Conservation (phyloP, 2,113 vertebrate species). For the Vulpes lagopus region DNA sequence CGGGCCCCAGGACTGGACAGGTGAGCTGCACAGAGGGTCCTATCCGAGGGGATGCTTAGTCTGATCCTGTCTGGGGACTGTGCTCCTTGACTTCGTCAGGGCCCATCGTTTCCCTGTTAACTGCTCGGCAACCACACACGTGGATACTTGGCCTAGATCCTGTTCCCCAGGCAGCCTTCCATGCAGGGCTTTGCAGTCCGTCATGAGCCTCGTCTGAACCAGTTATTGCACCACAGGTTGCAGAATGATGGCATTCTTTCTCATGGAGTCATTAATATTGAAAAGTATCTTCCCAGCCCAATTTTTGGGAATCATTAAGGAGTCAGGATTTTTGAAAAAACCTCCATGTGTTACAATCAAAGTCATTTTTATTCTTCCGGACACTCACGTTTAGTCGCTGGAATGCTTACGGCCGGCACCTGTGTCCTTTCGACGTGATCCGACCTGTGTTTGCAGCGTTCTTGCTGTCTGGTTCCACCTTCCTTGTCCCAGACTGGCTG, state of each 20-base stretch:
- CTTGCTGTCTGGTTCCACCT: not conserved
- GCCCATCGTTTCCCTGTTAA: fast-evolving
- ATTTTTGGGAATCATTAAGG: not conserved
- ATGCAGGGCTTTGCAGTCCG: not conserved
- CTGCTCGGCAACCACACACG: fast-evolving
- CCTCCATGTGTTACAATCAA: not conserved
- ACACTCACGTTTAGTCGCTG: no score
- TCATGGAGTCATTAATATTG: not conserved
- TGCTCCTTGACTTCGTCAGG: no score
- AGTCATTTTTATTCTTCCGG: not conserved
- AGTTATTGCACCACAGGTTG: fast-evolving
- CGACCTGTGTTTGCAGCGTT: no score
- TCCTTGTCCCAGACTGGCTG: fast-evolving
- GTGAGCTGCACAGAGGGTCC: not conserved
- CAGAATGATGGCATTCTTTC: not conserved
- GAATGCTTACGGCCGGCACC: not conserved
- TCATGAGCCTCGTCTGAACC: not conserved
- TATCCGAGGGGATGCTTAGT: fast-evolving
- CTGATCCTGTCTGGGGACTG: fast-evolving
- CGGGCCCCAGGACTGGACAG: no score
- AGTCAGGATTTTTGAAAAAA: not conserved
- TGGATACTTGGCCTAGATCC: not conserved
- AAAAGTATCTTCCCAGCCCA: not conserved
- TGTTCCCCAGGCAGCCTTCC: not conserved
- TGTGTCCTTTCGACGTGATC: not conserved